Evolutionary conservation across 2,113 vertebrate species (phyloP), one percentile per base, ranked within the genome.

Genomic region (Alaudala cheleensis): DNA sequence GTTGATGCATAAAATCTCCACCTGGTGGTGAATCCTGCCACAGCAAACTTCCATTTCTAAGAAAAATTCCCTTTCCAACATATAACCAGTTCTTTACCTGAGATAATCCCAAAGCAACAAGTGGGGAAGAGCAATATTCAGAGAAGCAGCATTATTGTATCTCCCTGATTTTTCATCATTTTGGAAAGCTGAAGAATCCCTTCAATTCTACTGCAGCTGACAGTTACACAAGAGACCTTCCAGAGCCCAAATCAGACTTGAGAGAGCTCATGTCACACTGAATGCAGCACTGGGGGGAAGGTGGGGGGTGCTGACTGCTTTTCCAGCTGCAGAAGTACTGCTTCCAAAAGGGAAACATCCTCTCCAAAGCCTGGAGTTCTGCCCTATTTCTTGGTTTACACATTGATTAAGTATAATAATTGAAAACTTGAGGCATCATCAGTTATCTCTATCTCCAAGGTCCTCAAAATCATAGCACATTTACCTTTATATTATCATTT

Each of bases 1-100:
- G 14, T 15, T 34, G 66, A 61, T 65, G 34, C 19, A 28, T 58
- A 23, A 66, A 93, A 91, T 90, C 93, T 94, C 92, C 95, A 95
- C 88, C 94, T 92, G 76, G 88, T 94, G 95, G 86, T 70, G 86
- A 77, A 42, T 40, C 12, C 44, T 76, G 86, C 73, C 83, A 74
- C 73, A 71, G 54, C 61, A 89, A 66, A 88, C 9, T 65, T 53
- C 1, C 24, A 20, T 34, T 85, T 50, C 22, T 5, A 56, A 64
- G 23, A 51, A 74, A 82, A 81, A 61, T 18, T 76, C 61, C 23
- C 4, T 0, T 69, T 72, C 14, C 8, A 34, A 21, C 14, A 57
- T 9, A 31, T 2, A 56, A 53, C 6, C 9, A 22, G 14, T 29
- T 82, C 10, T 66, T 58, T n/a, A 50, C 33, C 21, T 2, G 0